Base-by-base conservation (phyloP, 2,888 invertebrate species). In the Dicranocentrus wangi region DNA sequence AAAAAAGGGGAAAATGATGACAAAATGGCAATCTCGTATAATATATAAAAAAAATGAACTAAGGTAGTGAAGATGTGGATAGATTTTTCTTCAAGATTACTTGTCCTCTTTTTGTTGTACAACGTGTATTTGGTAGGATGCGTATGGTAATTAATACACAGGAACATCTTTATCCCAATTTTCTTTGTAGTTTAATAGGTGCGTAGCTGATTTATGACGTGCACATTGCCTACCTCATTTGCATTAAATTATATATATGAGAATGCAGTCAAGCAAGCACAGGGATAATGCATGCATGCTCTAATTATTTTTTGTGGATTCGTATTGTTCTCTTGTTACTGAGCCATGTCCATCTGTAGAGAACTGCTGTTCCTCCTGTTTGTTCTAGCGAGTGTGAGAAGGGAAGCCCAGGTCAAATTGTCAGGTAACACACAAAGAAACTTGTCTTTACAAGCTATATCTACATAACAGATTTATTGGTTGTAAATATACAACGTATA, bases 211-310 rank as follows among this genome's bases (percentile, higher is more conserved):
- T 60, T 60, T 60, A 60, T 60, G 60, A 32, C n/a, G 60, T n/a
- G 28, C 27, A 53, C n/a, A 23, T 55, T 25, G n/a, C 32, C 28
- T 60, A 28, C 13, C 32, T 60, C 60, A 60, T 60, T 60, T 60
- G 17, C 60, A 60, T 60, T 1, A 27, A 32, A 28, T 60, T 27
- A 60, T 28, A 15, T 60, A 53, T 23, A 21, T 19, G n/a, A n/a
- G n/a, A n/a, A n/a, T n/a, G n/a, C 23, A 32, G n/a, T 60, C 28
- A 60, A 32, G 17, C 60, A 60, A 28, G 60, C 21, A 8, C 10
- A 17, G 19, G 17, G 10, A n/a, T n/a, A 39, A 39, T 39, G 13
- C 15, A 47, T 32, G 2, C 53, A 53, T 21, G 53, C 53, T 53
- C 53, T 53, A 53, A 53, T 53, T 53, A 53, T 53, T 53, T 39